phyloP scores from a whole-genome alignment of 1,140 invertebrate genomes.

The Chironomus striatipennis region DNA sequence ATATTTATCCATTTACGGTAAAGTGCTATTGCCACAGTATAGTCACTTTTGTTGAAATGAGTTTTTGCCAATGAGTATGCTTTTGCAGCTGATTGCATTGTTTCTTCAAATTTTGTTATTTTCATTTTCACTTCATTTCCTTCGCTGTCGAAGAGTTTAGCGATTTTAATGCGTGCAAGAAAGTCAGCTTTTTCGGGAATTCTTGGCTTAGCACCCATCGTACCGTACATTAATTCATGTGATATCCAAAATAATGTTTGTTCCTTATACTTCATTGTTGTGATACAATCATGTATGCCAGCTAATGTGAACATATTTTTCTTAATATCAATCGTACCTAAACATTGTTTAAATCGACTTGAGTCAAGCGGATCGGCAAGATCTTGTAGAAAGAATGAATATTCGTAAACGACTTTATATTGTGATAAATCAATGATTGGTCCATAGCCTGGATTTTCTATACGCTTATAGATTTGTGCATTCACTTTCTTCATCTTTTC shows the following conservation, averaged over 20 bases:
- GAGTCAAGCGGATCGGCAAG: not conserved
- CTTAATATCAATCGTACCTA: not conserved
- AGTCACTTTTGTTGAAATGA: not conserved
- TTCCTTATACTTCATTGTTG: not conserved
- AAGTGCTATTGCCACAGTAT: not conserved
- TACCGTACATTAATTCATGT: not conserved
- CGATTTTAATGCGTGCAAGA: not conserved
- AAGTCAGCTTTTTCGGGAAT: not conserved
- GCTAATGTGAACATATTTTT: not conserved
- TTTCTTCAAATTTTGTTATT: not conserved
- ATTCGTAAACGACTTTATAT: not conserved
- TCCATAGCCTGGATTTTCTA: not conserved
- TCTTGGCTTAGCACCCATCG: not conserved
- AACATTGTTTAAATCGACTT: not conserved
- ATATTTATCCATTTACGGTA: not conserved
- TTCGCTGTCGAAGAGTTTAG: not conserved
- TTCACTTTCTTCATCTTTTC: not conserved
- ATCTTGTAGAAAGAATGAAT: not conserved
- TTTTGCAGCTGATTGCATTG: not conserved
- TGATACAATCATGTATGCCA: not conserved
- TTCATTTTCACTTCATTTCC: not conserved
- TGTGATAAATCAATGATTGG: not conserved
- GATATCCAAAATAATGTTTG: not conserved
- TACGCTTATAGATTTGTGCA: not conserved
- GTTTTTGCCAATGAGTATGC: not conserved